Conservation (phyloP, 2,113 vertebrate genomes). For the Grammomys surdaster region DNA sequence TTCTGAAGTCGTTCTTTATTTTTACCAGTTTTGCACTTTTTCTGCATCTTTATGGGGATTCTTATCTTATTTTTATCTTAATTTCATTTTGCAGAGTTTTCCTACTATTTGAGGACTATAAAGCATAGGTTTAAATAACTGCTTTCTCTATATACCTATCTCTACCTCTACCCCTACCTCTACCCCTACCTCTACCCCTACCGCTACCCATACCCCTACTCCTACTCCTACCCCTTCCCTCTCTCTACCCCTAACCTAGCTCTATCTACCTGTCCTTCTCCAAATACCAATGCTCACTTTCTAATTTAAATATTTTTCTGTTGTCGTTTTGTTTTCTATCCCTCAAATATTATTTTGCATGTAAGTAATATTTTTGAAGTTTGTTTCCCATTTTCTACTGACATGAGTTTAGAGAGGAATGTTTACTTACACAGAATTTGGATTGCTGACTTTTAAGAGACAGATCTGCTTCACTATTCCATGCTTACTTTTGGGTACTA, state of each 20-base stretch:
- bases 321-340: neutral
- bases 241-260: neutral
- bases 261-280: fast-evolving
- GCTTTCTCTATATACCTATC: neutral
- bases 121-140: neutral
- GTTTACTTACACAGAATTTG: neutral
- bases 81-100: neutral
- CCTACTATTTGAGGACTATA: neutral
- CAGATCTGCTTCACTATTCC: neutral
- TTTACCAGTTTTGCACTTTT: neutral
- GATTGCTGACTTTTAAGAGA: neutral
- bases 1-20: neutral
- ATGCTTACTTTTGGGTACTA: neutral
- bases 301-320: neutral
- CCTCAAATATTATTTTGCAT: neutral
- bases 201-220: fast-evolving
- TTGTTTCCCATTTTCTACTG: neutral
- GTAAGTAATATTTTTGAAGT: neutral
- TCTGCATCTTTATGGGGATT: neutral
- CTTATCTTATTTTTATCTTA: neutral
- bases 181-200: too few species aligned
- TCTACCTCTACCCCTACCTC: neutral
- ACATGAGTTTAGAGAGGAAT: neutral
- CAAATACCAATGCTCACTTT: neutral
- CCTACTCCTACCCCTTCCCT: neutral